A percentile compares a stretch with the other conserved stretches of the same genome.
Evolutionary conservation across 1,140 invertebrate genomes (phyloP).

Genomic region (Hesperophylax magnus): DNA sequence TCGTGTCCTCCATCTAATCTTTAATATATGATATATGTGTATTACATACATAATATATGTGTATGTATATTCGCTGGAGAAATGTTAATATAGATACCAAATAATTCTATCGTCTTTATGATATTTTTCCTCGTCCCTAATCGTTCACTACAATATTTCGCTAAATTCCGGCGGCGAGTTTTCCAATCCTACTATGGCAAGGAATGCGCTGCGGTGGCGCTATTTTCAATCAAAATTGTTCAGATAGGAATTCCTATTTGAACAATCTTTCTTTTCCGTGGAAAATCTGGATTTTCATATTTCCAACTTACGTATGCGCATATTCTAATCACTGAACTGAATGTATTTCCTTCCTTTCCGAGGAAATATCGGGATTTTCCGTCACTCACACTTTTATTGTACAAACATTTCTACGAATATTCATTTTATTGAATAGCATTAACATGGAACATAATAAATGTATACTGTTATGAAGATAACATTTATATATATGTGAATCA

Average conservation of each 20-base stretch:
- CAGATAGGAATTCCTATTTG: slow-evolving; percentile 26
- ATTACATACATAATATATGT: no score
- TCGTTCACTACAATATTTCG: no score
- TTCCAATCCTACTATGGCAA: background rate
- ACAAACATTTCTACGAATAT: background rate
- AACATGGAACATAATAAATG: background rate
- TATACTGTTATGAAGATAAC: background rate
- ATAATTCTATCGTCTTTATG: no score
- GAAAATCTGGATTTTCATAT: slow-evolving; percentile 33
- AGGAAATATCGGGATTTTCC: background rate
- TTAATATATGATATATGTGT: no score
- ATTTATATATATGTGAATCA: no score
- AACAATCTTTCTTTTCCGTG: slow-evolving; percentile 26
- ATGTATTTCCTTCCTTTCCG: background rate
- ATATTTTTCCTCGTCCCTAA: no score
- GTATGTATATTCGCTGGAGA: no score
- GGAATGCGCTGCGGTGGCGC: slow-evolving; percentile 14
- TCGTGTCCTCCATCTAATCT: no score
- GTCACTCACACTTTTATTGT: background rate
- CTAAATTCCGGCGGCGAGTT: background rate
- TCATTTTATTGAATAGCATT: background rate
- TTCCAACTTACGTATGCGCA: slow-evolving; percentile 10
- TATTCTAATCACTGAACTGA: slow-evolving; percentile 7
- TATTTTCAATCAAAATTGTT: slow-evolving; percentile 38
- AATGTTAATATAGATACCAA: no score